Evolutionary conservation across 92 coral and sea anemone genomes (phyloP).

Genomic region (Epizoanthus fatuus): DNA sequence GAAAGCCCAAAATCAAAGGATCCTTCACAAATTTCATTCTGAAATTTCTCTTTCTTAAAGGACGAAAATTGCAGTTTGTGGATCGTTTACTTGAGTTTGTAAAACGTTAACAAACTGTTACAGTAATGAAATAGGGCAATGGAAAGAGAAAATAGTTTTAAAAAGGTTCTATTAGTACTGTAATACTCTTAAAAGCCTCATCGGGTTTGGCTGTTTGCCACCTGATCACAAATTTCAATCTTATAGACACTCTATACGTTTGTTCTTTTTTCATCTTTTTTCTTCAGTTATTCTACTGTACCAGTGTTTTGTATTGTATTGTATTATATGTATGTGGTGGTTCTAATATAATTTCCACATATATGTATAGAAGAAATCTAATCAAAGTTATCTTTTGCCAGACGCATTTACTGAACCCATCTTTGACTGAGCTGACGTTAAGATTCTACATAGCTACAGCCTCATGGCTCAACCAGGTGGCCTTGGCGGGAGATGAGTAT

Average conservation of each 20-base stretch:
- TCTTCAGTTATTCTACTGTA: background rate
- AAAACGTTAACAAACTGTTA: no score
- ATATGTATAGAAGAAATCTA: background rate
- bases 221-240: background rate
- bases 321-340: no score
- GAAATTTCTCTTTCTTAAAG: no score
- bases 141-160: no score
- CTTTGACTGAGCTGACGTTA: conserved; percentile 81
- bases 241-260: background rate
- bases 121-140: no score
- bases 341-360: no score
- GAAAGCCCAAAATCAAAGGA: no score
- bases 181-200: no score
- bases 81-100: no score
- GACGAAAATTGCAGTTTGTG: no score
- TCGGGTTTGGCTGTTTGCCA: background rate
- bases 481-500: conserved; percentile 92
- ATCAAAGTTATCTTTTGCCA: conserved; percentile 31
- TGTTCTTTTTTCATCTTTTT: background rate
- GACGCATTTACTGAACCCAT: conserved; percentile 94
- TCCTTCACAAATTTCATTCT: no score
- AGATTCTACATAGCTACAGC: conserved; percentile 91
- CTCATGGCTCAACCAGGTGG: conserved; percentile 96
- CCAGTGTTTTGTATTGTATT: background rate
- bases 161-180: no score